phyloP scores from a whole-genome alignment of 1,140 invertebrate genomes.

The Drosophila pruinosa region DNA sequence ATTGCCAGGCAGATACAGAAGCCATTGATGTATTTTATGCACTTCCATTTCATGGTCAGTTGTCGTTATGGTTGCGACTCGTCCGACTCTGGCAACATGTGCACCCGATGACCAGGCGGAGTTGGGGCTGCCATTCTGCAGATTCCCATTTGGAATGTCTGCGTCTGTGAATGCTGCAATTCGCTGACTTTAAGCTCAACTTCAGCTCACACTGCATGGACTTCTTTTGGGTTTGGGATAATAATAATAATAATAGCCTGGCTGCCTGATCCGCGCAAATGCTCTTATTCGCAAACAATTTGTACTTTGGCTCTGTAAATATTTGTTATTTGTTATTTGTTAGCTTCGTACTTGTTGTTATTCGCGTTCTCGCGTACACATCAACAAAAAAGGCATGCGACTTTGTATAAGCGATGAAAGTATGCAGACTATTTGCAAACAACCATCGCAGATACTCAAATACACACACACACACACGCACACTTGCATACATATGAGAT shows the following conservation, averaged over 20 bases:
- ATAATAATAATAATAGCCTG: not conserved
- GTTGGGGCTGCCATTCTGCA: not conserved
- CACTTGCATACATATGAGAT: slow-evolving; percentile 21
- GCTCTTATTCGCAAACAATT: slow-evolving; percentile 39
- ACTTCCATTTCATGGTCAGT: slow-evolving; percentile 79
- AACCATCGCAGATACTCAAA: slow-evolving; percentile 33
- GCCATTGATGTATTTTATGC: slow-evolving; percentile 72
- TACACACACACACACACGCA: slow-evolving; percentile 11
- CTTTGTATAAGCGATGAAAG: slow-evolving; percentile 72
- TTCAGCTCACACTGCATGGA: not conserved
- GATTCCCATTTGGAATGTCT: not conserved
- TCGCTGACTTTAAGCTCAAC: not conserved
- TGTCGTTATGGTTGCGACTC: slow-evolving; percentile 64
- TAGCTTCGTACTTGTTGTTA: slow-evolving; percentile 22
- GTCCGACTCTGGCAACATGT: slow-evolving; percentile 47
- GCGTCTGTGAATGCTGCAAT: no score
- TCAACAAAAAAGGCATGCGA: slow-evolving; percentile 64
- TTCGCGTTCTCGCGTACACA: slow-evolving; percentile 39
- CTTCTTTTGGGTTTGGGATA: slow-evolving; percentile 3
- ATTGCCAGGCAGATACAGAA: slow-evolving; percentile 55
- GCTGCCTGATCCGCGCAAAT: slow-evolving; percentile 34
- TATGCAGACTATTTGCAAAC: slow-evolving; percentile 81
- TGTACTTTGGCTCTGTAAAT: slow-evolving; percentile 42
- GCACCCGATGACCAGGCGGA: slow-evolving; percentile 42
- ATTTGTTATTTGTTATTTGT: slow-evolving; percentile 62